Conservation (phyloP, 2,113 vertebrate genomes). For the Oncorhynchus clarkii region DNA sequence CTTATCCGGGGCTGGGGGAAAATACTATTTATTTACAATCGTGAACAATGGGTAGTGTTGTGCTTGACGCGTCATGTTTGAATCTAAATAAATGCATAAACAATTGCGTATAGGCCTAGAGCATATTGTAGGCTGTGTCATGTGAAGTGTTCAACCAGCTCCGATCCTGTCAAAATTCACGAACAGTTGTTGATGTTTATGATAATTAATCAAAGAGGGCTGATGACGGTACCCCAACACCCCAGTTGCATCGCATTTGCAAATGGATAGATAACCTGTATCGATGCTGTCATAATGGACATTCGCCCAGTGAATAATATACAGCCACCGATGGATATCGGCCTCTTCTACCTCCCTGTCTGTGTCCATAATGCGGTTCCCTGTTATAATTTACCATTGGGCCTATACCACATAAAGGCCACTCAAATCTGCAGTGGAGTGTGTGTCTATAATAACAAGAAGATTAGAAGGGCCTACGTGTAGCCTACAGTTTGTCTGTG, state of each 20-base stretch:
- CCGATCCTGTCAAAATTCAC: constrained; percentile 5
- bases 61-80: not conserved
- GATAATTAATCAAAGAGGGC: constrained; percentile 28
- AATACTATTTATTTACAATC: not conserved
- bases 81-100: not conserved
- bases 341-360: not conserved
- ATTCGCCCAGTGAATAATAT: constrained; percentile 3
- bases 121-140: not conserved
- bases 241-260: constrained; percentile 18
- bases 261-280: constrained; percentile 33
- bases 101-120: not conserved
- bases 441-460: constrained; percentile 25
- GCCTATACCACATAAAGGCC: constrained; percentile 6
- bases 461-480: constrained; percentile 46
- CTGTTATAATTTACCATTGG: not conserved
- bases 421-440: constrained; percentile 6
- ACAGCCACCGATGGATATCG: constrained; percentile 5
- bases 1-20: not conserved
- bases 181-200: constrained; percentile 14
- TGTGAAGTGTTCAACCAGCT: constrained; percentile 19
- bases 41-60: not conserved
- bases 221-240: constrained; percentile 14
- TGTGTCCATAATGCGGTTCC: not conserved
- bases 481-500: constrained; percentile 14
- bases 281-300: constrained; percentile 12